A percentile compares a stretch with the other conserved stretches of the same genome.
These are phyloP conservation scores for Notospermus geniculatus DNA, from an alignment of 1,140 invertebrate species.

Conservation along the genomic window DNA sequence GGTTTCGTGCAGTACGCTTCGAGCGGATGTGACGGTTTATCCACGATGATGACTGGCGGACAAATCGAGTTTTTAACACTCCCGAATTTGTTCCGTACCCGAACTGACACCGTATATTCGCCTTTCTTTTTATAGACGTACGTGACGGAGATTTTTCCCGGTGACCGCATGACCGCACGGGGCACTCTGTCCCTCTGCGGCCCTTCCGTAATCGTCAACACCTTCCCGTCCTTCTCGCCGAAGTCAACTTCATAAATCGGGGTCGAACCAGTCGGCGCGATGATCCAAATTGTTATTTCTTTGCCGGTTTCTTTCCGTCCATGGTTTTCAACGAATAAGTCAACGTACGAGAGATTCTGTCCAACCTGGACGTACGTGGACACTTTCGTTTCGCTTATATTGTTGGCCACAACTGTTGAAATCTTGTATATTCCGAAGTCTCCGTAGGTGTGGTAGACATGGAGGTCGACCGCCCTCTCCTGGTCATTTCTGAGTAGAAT, in stretches of 20 bases:
- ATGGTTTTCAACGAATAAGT: conserved; percentile 31
- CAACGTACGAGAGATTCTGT: conserved; percentile 45
- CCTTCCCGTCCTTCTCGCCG: conserved; percentile 27
- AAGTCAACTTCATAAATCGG: conserved; percentile 39
- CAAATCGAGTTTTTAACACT: no score
- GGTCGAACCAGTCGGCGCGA: conserved; percentile 40
- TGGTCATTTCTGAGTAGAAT: conserved; percentile 16
- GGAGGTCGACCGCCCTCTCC: conserved; percentile 24
- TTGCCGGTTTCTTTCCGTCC: conserved; percentile 27
- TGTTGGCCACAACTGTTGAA: conserved; percentile 37
- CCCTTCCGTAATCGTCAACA: not conserved
- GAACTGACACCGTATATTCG: conserved; percentile 7
- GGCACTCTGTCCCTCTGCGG: conserved; percentile 24
- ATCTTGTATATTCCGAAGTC: conserved; percentile 49
- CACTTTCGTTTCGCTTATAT: conserved; percentile 32
- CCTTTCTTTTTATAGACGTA: conserved; percentile 10
- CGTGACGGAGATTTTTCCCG: not conserved
- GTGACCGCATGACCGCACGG: conserved; percentile 7
- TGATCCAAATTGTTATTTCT: conserved; percentile 27
- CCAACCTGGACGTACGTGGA: conserved; percentile 42
- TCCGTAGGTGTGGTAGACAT: conserved; percentile 27
- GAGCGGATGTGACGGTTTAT: no score
- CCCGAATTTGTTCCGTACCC: conserved; percentile 6
- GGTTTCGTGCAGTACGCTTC: no score
- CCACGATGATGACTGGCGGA: no score